Conservation (phyloP, 23 tunicate genomes). For the Pegea sp. region DNA sequence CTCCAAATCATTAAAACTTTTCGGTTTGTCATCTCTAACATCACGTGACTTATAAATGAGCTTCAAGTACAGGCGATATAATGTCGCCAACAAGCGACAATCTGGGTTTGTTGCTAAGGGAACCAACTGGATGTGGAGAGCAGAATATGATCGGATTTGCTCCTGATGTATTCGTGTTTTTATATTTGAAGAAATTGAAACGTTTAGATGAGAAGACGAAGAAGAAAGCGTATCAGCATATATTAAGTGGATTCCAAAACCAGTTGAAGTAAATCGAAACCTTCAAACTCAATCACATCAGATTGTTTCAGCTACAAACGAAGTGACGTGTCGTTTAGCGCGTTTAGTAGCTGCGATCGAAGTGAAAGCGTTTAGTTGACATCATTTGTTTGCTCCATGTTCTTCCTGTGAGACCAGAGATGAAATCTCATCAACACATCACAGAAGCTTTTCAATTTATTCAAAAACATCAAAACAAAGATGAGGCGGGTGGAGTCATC, state of each 20-base stretch:
- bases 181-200: slow-evolving; percentile 28
- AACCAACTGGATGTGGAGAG: slow-evolving; percentile 65
- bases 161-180: slow-evolving; percentile 62
- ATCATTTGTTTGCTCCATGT: slow-evolving; percentile 64
- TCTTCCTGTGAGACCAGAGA: slow-evolving; percentile 14
- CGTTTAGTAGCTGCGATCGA: slow-evolving; percentile 26
- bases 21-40: too few relatives aligned
- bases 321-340: slow-evolving; percentile 62
- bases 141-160: slow-evolving; percentile 78
- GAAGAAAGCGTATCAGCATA: slow-evolving; percentile 20
- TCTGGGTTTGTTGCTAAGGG: slow-evolving; percentile 35
- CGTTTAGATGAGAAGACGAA: slow-evolving; percentile 12
- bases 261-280: slow-evolving; percentile 46
- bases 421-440: slow-evolving; percentile 13
- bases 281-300: too few relatives aligned
- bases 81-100: slow-evolving; percentile 44
- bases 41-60: too few relatives aligned
- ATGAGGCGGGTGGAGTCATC: slow-evolving; percentile 40
- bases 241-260: slow-evolving; percentile 39
- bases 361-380: slow-evolving; percentile 74
- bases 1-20: too few relatives aligned
- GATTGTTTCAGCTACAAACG: slow-evolving; percentile 54
- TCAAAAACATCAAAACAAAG: slow-evolving; percentile 8
- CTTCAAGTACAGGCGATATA: slow-evolving; percentile 70
- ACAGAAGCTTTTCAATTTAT: slow-evolving; percentile 30